Evolutionary conservation across 2,888 invertebrate genomes (phyloP), one percentile per base, ranked within the genome.

Genomic region (Cerceris ruficornis): DNA sequence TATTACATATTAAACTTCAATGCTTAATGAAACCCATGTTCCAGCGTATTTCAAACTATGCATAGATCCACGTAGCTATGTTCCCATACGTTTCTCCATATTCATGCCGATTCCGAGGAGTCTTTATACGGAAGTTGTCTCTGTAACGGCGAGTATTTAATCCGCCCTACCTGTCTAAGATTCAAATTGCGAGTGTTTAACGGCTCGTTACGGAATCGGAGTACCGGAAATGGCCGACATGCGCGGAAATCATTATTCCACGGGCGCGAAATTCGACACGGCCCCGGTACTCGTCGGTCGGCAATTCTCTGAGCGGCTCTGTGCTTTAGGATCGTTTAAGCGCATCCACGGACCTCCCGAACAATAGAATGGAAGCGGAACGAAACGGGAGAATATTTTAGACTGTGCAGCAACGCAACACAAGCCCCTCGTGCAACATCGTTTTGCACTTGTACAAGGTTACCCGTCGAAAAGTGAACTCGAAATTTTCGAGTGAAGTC

Each of bases 241-340:
- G 61, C n/a, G 66, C 70, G 71, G 73, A 81, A 78, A 73, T 81
- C 57, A 66, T 82, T 81, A 81, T 60, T 74, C 61, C 58, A 42
- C 58, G 58, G 55, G 66, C 52, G 71, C 61, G 59, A 70, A 49
- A 80, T 80, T 80, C 69, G 41, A 52, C 57, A 8, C 49, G 61
- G 17, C 42, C 59, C 7, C 11, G 59, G 64, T 68, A 58, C 54
- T 39, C 52, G 46, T 55, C 13, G 17, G 39, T 8, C 61, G 39
- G 41, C 43, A 59, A 61, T 79, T 69, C 49, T 11, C 57, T 6
- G 14, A 15, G 46, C 55, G 49, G 11, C 46, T 5, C 60, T 52
- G 28, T 13, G 52, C 59, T 59, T 57, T 6, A 17, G 14, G 61
- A 70, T 60, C 39, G 43, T 64, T 61, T 61, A 50, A 60, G 65